phyloP scores from a whole-genome alignment of 2,888 invertebrate genomes.

The Seira musarum region DNA sequence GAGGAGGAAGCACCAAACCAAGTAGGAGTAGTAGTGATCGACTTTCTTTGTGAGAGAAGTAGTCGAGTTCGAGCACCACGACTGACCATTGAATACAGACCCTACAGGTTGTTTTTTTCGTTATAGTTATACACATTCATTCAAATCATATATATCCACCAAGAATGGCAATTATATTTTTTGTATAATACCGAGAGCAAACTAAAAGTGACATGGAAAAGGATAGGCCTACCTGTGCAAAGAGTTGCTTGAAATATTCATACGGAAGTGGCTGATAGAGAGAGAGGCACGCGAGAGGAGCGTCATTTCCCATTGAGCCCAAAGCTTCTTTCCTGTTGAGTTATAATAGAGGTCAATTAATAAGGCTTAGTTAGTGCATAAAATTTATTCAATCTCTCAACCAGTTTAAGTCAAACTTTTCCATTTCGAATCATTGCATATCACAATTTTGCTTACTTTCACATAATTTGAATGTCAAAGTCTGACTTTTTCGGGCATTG shows the following conservation, averaged over 20 bases:
- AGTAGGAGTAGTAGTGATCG: too few species aligned
- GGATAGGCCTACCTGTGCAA: constrained; percentile 84
- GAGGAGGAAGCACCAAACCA: constrained; percentile 45
- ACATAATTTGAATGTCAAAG: too few species aligned
- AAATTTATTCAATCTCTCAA: too few species aligned
- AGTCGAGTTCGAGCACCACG: constrained; percentile 1
- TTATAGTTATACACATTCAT: constrained; percentile 54
- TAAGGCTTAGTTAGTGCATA: too few species aligned
- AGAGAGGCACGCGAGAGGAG: constrained; percentile 96
- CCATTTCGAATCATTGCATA: too few species aligned
- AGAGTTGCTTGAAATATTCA: constrained; percentile 98
- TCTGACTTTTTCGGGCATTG: too few species aligned
- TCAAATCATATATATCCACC: constrained; percentile 31
- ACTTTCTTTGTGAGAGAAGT: constrained; percentile 38
- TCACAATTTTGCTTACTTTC: too few species aligned
- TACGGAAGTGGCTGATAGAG: constrained; percentile 95
- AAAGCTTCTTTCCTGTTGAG: constrained; percentile 91
- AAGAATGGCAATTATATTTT: constrained; percentile 27
- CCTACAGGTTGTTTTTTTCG: constrained; percentile 58
- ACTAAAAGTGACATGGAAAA: constrained; percentile 7
- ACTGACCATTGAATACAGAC: constrained; percentile 44
- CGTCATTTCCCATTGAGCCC: constrained; percentile 99
- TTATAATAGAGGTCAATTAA: too few species aligned
- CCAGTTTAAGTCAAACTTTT: too few species aligned
- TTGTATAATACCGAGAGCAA: constrained; percentile 8